Conservation (phyloP, 2,113 vertebrate genomes). For the Hypanus sabinus region DNA sequence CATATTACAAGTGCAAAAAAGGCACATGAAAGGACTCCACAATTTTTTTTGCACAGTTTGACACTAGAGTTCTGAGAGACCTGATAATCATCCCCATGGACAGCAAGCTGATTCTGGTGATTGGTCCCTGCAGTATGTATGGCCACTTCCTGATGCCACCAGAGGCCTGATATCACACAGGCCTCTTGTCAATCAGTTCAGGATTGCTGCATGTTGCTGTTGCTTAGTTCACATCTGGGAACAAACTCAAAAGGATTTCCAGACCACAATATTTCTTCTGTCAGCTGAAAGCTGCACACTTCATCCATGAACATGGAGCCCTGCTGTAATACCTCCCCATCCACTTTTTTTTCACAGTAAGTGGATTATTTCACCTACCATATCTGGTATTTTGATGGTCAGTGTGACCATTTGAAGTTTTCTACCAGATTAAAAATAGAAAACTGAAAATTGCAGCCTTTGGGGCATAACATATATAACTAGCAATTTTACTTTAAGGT, state of each 20-base stretch:
- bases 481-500: constrained; percentile 93
- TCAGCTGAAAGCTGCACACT: neutral
- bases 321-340: constrained; percentile 72
- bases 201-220: neutral
- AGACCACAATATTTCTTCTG: neutral
- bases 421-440: constrained; percentile 93
- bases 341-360: constrained; percentile 88
- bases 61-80: neutral
- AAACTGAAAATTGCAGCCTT: constrained; percentile 96
- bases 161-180: neutral
- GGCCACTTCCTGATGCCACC: neutral
- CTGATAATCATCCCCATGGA: neutral
- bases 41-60: neutral
- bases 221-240: neutral
- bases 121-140: neutral
- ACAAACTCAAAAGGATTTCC: neutral
- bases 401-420: constrained; percentile 84
- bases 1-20: neutral
- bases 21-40: neutral
- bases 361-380: constrained; percentile 90
- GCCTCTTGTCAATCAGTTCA: neutral
- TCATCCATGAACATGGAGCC: constrained; percentile 84
- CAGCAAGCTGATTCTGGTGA: neutral
- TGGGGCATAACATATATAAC: constrained; percentile 97
- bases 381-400: constrained; percentile 91